These are phyloP conservation scores for Melanogrammus aeglefinus DNA, from an alignment of 2,797 vertebrate species.

Conservation along the genomic window DNA sequence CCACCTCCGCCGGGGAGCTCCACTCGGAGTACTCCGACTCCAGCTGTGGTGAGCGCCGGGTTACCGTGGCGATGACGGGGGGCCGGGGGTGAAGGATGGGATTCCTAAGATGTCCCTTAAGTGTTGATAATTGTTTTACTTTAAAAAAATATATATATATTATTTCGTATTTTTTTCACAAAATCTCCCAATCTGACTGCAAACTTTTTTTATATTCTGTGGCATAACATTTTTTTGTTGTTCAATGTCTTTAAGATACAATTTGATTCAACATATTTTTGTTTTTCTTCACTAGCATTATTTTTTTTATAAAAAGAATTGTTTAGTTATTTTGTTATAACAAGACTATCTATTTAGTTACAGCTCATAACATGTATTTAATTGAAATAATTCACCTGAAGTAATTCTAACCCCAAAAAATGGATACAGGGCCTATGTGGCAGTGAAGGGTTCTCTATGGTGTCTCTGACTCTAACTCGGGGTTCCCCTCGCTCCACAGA, in stretches of 20 bases:
- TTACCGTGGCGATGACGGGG: background rate
- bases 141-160: background rate
- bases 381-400: background rate
- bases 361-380: background rate
- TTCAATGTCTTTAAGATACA: background rate
- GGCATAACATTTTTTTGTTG: too few relatives aligned
- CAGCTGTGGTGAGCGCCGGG: slow-evolving; percentile 83
- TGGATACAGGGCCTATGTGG: too few relatives aligned
- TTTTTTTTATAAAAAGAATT: too few relatives aligned
- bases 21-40: slow-evolving; percentile 96
- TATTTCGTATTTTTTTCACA: background rate
- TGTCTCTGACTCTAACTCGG: background rate
- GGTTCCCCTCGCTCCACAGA: slow-evolving; percentile 65
- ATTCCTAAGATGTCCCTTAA: too few relatives aligned
- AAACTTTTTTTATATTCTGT: background rate
- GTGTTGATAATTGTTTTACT: background rate
- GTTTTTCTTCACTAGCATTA: too few relatives aligned
- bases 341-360: background rate
- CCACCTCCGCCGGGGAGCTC: slow-evolving; percentile 84
- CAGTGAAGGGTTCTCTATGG: background rate
- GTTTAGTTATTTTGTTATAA: too few relatives aligned
- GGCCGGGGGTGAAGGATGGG: background rate
- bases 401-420: too few relatives aligned
- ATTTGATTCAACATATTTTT: background rate
- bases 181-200: background rate